A percentile compares a stretch with the other conserved stretches of the same genome.
Conservation (phyloP, 2,113 vertebrate genomes). For the Cololabis saira region DNA sequence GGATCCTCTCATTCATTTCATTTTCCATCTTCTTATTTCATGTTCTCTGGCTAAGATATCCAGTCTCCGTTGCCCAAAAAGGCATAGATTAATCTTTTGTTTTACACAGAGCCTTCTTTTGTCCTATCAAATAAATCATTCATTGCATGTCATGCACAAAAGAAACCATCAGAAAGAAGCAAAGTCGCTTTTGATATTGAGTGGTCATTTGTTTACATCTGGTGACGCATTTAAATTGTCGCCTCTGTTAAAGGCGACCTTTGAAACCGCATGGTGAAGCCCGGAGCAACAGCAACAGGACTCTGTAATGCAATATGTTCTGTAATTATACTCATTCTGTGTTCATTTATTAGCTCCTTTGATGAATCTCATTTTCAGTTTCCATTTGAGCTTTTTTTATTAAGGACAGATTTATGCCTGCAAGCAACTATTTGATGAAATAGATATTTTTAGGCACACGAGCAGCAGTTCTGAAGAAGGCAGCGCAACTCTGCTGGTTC, state of each 20-base stretch:
- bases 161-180: conserved; percentile 12
- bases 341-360: conserved; percentile 16
- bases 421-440: conserved; percentile 8
- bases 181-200: conserved; percentile 19
- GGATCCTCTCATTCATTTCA: conserved; percentile 1
- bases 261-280: conserved; percentile 46
- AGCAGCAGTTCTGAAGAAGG: neutral
- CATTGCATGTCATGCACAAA: neutral
- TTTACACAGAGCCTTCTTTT: neutral
- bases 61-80: neutral
- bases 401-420: conserved; percentile 1
- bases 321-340: conserved; percentile 24
- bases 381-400: conserved; percentile 13
- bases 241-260: conserved; percentile 42
- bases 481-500: neutral
- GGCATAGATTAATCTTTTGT: conserved; percentile 5
- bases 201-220: conserved; percentile 38
- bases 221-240: conserved; percentile 28
- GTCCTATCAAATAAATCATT: neutral
- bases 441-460: neutral
- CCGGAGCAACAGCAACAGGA: conserved; percentile 6
- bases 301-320: conserved; percentile 18
- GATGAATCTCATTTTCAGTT: conserved; percentile 19
- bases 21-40: conserved; percentile 23
- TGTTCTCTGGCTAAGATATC: conserved; percentile 3